Base-by-base conservation (phyloP, 2,888 invertebrate species). In the Andrena bucephala region DNA sequence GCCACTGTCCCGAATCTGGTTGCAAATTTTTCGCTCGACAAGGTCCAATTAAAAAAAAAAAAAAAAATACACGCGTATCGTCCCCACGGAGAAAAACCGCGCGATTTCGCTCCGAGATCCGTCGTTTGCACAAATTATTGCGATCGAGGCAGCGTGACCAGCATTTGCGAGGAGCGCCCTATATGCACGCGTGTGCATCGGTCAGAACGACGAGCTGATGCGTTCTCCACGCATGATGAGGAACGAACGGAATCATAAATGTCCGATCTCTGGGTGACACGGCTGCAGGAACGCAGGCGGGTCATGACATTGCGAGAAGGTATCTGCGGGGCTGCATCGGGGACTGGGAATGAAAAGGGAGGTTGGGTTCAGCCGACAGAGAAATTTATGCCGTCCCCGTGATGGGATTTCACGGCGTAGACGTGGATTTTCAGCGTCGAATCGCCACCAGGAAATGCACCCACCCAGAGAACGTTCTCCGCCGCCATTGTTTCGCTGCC, bases 341-440 rank as follows among this genome's bases (percentile, higher is more conserved):
- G 33, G 8, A 8, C 33, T 8, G 67, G 65, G 70, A 59, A 74
- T 78, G 85, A 78, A 85, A 74, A 74, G 81, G 77, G 76, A 72
- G 75, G 69, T 73, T 54, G 20, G 75, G 65, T 57, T 29, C 60
- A 54, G 63, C 67, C 60, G 74, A 36, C 74, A 63, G 73, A 68
- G 84, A 85, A 85, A 87, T 87, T 88, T 83, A 83, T 86, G 81
- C 71, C 85, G 63, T 74, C 66, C 75, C 73, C 78, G 85, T 83
- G 84, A 87, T 87, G 77, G 81, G 86, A 86, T 88, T 87, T 88
- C 88, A 87, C 86, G 76, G 77, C 33, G 79, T 84, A 78, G 82
- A 77, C 80, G 74, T 80, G 77, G 68, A 86, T 87, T 86, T 83
- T 83, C 85, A 77, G 62, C 76, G 76, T 67, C 59, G 83, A 73